These are phyloP conservation scores for Thecocarcelia acutangulata DNA, from an alignment of 2,888 invertebrate species.

Conservation along the genomic window DNA sequence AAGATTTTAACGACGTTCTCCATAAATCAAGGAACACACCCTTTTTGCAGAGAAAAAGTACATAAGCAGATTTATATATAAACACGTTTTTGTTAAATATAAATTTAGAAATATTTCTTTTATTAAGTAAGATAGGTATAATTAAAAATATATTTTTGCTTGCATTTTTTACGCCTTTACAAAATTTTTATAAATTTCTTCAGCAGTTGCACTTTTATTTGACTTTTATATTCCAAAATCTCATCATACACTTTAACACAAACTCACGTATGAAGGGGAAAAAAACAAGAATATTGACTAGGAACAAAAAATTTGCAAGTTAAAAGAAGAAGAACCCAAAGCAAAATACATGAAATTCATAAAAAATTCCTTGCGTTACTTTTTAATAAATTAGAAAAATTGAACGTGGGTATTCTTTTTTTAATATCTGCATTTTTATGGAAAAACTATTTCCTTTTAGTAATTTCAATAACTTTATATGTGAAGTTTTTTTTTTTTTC, in stretches of 20 bases:
- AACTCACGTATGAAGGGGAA: background rate
- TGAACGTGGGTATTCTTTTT: background rate
- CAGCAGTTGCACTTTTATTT: constrained; percentile 49
- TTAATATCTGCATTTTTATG: background rate
- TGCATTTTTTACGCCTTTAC: background rate
- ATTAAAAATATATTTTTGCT: background rate
- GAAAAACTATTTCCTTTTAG: background rate
- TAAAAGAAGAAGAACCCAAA: constrained; percentile 55
- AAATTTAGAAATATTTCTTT: background rate
- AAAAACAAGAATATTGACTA: constrained; percentile 36
- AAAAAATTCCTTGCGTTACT: background rate
- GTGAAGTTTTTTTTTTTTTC: background rate
- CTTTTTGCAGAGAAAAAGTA: constrained; percentile 46
- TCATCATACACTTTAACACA: constrained; percentile 15
- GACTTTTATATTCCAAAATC: constrained; percentile 30
- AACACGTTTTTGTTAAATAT: background rate
- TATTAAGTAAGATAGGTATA: background rate
- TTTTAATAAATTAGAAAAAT: background rate
- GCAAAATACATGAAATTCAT: constrained; percentile 22
- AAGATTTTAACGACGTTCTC: constrained; percentile 27
- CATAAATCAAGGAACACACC: constrained; percentile 58
- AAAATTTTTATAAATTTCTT: constrained; percentile 26
- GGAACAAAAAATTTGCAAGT: constrained; percentile 43
- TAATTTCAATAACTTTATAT: background rate
- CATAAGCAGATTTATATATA: constrained; percentile 19